Base-by-base conservation (phyloP, 1,140 invertebrate species). In the Trachelipus rathkii region DNA sequence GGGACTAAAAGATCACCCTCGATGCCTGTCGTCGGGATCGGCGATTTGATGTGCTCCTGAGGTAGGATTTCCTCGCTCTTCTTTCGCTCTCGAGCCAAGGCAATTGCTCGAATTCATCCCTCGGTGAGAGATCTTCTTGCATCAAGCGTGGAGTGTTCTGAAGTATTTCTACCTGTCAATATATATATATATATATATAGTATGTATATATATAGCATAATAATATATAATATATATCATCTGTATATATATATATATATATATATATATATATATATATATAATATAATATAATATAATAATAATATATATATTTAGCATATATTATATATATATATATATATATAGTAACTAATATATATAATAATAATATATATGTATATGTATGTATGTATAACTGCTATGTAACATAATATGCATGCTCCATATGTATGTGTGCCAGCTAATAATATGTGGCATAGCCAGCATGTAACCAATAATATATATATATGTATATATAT, bases 1-100 rank as follows among this genome's bases (percentile, higher is more conserved):
- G 92, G 92, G 0, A 93, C 91, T 11, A 94, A 84, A 92, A 93
- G 43, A 91, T 78, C 66, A 77, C 72, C 43, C 46, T 76, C n/a
- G 73, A 73, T 10, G 76, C 68, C 43, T 76, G 74, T 43, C 79
- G 66, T 15, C 77, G 44, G 24, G 71, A 71, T 53, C 77, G 67
- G 44, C 73, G 50, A 19, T 15, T 15, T 15, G 50, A 60, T 33
- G 33, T 33, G 33, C 33, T 33, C 33, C 33, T 33, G 33, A 33
- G 2, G 33, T 33, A 33, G 6, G 33, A 3, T 33, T 33, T 33
- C 50, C 50, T 1, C 1, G 50, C 8, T 60, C 19, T 60, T 19
- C 11, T 13, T 8, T 60, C 50, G 8, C 11, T 15, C 11, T 19
- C 50, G 19, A 15, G 11, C 50, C 50, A 60, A 60, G 50, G 19